Base-by-base conservation (phyloP, 2,113 vertebrate species). In the Toxostoma redivivum region DNA sequence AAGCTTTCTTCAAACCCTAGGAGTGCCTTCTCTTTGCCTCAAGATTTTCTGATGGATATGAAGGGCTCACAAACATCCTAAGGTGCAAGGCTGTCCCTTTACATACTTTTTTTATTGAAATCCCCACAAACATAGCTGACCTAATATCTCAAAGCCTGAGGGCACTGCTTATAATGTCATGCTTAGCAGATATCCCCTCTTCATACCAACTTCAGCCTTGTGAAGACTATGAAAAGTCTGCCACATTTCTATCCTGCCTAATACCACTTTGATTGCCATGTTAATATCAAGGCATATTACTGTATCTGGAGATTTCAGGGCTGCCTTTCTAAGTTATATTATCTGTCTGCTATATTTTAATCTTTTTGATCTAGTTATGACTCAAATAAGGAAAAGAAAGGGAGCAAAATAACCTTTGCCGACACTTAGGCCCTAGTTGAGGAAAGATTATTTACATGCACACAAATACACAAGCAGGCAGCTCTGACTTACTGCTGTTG, bases 401-500 rank as follows among this genome's bases (percentile, higher is more conserved):
- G 44, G 56, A 91, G 44, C n/a, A 72, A 95, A 95, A 89, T 48
- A 92, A 76, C 65, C 47, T 81, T 84, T 88, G 53, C 54, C 51
- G 50, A 50, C 44, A 25, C 40, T 48, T 53, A n/a, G 47, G 50
- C 50, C 37, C 61, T 74, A 10, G 70, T 15, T 67, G 82, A 25
- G 30, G 28, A 79, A 86, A 80, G 83, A 64, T 79, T 81, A 72
- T 96, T 92, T 94, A 89, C 88, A 53, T 1, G 12, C 76, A 78
- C 60, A 78, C 54, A 65, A 85, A 82, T 33, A 60, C 64, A 67
- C 21, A 64, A 54, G 74, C 70, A 88, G 5, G 3, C 33, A 84
- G 91, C 37, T 90, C 93, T 94, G 82, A 50, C 83, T 96, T 92
- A 71, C 73, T 56, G 92, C 53, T 73, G 74, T 44, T 94, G 91